Evolutionary conservation across 1,140 invertebrate genomes (phyloP).

Genomic region (Orchestia grillus): DNA sequence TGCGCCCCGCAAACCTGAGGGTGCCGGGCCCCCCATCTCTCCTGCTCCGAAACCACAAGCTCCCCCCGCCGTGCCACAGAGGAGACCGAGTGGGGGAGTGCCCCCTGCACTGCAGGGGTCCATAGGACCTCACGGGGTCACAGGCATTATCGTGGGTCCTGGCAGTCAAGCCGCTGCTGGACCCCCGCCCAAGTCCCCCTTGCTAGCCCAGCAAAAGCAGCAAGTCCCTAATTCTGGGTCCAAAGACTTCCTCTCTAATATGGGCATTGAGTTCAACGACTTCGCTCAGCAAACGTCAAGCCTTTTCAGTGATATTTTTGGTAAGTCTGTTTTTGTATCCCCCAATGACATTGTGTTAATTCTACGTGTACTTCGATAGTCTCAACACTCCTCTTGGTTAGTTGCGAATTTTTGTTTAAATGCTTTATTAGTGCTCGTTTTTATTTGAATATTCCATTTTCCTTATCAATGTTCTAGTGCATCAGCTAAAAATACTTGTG

Average conservation of each 20-base stretch:
- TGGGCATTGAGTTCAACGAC: slow-evolving; percentile 89
- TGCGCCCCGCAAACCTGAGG: slow-evolving; percentile 58
- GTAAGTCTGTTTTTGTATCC: slow-evolving; percentile 72
- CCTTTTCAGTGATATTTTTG: slow-evolving; percentile 92
- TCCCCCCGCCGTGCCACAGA: slow-evolving; percentile 55
- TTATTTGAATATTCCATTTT: neutral
- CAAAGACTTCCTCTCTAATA: slow-evolving; percentile 89
- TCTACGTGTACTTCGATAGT: no score
- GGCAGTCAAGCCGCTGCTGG: neutral
- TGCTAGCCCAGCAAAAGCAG: slow-evolving; percentile 53
- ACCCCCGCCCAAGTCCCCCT: slow-evolving; percentile 57
- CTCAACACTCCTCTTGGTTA: neutral
- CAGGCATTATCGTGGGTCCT: slow-evolving; percentile 27
- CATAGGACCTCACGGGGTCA: slow-evolving; percentile 15
- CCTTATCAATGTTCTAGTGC: neutral
- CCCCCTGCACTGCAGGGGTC: slow-evolving; percentile 51
- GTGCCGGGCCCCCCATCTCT: neutral
- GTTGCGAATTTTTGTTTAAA: neutral
- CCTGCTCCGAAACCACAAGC: slow-evolving; percentile 53
- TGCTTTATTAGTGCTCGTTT: neutral
- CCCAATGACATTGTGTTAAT: neutral
- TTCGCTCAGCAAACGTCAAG: slow-evolving; percentile 89
- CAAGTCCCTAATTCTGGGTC: slow-evolving; percentile 61
- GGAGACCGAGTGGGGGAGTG: slow-evolving; percentile 18
- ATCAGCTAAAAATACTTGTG: neutral